Evolutionary conservation across 2,113 vertebrate genomes (phyloP).

Genomic region (Rhombomys opimus): DNA sequence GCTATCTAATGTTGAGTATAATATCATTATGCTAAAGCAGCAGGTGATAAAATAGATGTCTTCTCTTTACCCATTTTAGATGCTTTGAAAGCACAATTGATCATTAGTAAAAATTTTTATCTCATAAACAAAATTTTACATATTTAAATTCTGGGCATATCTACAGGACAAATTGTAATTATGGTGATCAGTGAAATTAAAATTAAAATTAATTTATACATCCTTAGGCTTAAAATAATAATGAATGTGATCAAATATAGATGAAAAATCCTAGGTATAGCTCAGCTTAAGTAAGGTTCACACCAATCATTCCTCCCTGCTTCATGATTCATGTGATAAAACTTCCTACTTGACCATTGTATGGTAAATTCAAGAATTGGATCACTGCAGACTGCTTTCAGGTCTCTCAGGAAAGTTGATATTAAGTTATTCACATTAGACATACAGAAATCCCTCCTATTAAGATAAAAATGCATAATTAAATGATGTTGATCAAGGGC

Average conservation of each 20-base stretch:
- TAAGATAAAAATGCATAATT: background rate
- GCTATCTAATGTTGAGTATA: background rate
- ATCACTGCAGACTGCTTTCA: background rate
- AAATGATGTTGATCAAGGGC: background rate
- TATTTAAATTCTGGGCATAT: background rate
- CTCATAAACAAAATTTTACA: background rate
- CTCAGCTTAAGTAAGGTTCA: background rate
- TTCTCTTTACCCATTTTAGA: background rate
- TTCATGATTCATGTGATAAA: background rate
- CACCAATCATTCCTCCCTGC: background rate
- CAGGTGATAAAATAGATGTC: background rate
- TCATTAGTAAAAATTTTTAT: background rate
- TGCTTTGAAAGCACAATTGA: background rate
- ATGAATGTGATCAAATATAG: background rate
- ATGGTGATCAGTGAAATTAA: background rate
- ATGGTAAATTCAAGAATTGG: background rate
- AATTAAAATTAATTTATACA: background rate
- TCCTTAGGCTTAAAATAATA: background rate
- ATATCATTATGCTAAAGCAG: background rate
- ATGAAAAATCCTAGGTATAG: background rate
- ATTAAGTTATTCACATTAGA: background rate
- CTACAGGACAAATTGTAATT: background rate
- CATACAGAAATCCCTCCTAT: background rate
- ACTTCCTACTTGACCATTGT: background rate
- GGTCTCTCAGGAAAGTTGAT: background rate